These are phyloP conservation scores for Liodrosophila aerea DNA, from an alignment of 2,888 invertebrate genomes.

Conservation along the genomic window DNA sequence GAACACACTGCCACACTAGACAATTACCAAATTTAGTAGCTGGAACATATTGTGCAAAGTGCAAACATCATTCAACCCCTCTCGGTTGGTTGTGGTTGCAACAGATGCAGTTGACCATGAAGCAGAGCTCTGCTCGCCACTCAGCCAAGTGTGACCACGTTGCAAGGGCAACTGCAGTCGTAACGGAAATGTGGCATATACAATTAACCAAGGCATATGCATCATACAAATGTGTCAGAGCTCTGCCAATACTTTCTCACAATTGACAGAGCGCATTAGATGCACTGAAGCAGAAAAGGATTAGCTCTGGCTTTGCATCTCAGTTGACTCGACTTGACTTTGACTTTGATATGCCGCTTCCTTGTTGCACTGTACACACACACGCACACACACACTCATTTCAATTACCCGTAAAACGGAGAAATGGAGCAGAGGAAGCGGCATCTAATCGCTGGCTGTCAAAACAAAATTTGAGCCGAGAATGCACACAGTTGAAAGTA, in stretches of 20 bases:
- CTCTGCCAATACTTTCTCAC: slow-evolving; percentile 40
- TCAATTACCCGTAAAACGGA: slow-evolving; percentile 57
- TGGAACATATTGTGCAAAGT: too few relatives aligned
- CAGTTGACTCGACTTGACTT: background rate
- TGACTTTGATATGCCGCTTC: slow-evolving; percentile 49
- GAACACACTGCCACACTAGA: background rate
- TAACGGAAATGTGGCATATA: slow-evolving; percentile 53
- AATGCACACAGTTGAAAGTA: slow-evolving; percentile 26
- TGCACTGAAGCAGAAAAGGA: slow-evolving; percentile 47
- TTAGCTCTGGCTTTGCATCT: slow-evolving; percentile 40
- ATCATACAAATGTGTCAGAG: slow-evolving; percentile 26
- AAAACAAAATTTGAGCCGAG: slow-evolving; percentile 52
- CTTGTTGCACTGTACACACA: slow-evolving; percentile 51
- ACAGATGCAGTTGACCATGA: slow-evolving; percentile 59
- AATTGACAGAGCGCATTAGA: slow-evolving; percentile 13
- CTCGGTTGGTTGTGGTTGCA: too few relatives aligned
- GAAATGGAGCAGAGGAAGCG: slow-evolving; percentile 4
- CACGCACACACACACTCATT: slow-evolving; percentile 56
- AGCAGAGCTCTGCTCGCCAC: slow-evolving; percentile 4
- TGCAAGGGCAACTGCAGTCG: slow-evolving; percentile 29
- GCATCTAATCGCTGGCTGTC: slow-evolving; percentile 69
- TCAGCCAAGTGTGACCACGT: slow-evolving; percentile 45
- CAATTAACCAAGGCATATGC: slow-evolving; percentile 56
- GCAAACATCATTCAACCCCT: slow-evolving; percentile 13
- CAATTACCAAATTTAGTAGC: background rate